Conservation (phyloP, 2,888 invertebrate species). For the Agrotis clavis region DNA sequence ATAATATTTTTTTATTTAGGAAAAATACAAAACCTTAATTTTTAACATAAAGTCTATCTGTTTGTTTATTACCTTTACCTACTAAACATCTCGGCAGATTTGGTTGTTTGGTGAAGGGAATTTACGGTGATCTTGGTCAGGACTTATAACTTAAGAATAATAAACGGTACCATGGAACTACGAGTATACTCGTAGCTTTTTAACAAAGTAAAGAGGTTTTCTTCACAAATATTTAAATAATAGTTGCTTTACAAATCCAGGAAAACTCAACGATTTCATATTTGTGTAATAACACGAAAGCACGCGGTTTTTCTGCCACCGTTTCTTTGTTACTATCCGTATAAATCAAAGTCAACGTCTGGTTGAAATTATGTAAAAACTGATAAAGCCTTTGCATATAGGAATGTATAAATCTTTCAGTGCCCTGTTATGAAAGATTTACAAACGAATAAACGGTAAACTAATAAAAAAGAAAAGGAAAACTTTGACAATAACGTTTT, state of each 20-base stretch:
- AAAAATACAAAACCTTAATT: too few relatives aligned
- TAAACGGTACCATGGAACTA: too few relatives aligned
- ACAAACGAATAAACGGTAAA: neutral
- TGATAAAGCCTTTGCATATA: slow-evolving; percentile 17
- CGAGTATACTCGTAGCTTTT: too few relatives aligned
- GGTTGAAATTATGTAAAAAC: slow-evolving; percentile 44
- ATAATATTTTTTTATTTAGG: too few relatives aligned
- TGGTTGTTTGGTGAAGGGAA: too few relatives aligned
- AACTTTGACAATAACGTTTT: slow-evolving; percentile 6
- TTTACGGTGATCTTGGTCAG: too few relatives aligned
- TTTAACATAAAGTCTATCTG: too few relatives aligned
- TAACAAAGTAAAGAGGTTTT: neutral
- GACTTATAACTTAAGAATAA: too few relatives aligned
- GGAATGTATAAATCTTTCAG: slow-evolving; percentile 40
- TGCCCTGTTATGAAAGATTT: slow-evolving; percentile 1
- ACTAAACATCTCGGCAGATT: too few relatives aligned
- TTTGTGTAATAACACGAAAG: slow-evolving; percentile 8
- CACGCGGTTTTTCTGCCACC: slow-evolving; percentile 9
- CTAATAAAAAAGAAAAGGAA: slow-evolving; percentile 12
- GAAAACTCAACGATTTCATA: slow-evolving; percentile 15
- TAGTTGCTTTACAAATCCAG: slow-evolving; percentile 24
- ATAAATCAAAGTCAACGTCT: slow-evolving; percentile 56
- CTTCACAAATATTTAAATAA: neutral
- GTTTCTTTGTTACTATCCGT: slow-evolving; percentile 27
- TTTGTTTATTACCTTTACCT: too few relatives aligned